Conservation (phyloP, 2,888 invertebrate species). For the Agrilus cyanescens region DNA sequence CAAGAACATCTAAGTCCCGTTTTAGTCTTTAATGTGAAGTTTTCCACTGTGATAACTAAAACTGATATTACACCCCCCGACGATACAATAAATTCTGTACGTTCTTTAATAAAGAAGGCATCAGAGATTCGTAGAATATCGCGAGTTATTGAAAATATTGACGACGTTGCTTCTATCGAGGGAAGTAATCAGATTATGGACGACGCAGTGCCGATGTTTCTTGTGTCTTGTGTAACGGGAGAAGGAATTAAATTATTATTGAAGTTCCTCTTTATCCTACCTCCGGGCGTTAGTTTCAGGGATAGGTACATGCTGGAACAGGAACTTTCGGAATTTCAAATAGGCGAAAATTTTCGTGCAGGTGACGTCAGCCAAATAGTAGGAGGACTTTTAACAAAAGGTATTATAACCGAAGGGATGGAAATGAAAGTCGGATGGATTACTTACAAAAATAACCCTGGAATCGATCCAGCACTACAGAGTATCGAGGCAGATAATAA, state of each 20-base stretch:
- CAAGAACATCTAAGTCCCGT: conserved; percentile 85
- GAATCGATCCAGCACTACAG: conserved; percentile 86
- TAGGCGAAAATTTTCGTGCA: conserved; percentile 87
- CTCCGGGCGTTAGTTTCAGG: conserved; percentile 49
- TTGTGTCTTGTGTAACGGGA: conserved; percentile 85
- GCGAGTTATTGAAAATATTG: conserved; percentile 50
- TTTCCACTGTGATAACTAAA: conserved; percentile 91
- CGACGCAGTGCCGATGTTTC: conserved; percentile 67
- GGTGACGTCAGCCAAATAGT: conserved; percentile 74
- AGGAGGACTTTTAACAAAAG: conserved; percentile 74
- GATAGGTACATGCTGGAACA: conserved; percentile 60
- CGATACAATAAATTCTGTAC: conserved; percentile 43
- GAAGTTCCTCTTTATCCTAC: conserved; percentile 74
- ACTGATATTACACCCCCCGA: conserved; percentile 64
- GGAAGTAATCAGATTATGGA: conserved; percentile 52
- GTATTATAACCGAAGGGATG: conserved; percentile 77
- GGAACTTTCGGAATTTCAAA: conserved; percentile 76
- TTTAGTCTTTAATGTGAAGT: conserved; percentile 70
- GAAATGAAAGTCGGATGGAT: conserved; percentile 64
- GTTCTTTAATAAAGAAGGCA: conserved; percentile 50
- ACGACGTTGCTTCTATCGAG: conserved; percentile 64
- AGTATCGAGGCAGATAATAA: conserved; percentile 75
- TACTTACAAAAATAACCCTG: conserved; percentile 65
- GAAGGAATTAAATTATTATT: conserved; percentile 71
- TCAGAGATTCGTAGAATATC: conserved; percentile 53